Base-by-base conservation (phyloP, 2,113 vertebrate species). In the Ctenomys sociabilis region DNA sequence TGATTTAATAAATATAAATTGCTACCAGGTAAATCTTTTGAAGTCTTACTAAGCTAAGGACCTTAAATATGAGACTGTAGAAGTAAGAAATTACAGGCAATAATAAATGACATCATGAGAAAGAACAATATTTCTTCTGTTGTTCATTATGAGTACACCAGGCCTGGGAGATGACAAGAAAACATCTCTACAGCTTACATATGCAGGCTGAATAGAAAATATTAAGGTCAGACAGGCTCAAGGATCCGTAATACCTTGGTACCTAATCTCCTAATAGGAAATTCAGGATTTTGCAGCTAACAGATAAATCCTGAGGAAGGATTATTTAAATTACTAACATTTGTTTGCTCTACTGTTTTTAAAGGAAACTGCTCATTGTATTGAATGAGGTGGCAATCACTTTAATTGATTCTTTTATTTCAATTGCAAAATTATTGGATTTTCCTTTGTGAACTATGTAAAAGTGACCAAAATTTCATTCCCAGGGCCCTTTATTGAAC, bases 241-340 rank as follows among this genome's bases (percentile, higher is more conserved):
- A 63, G 37, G 40, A 75, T 93, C 68, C 32, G 19, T 63, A 93
- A 17, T 80, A 10, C 7, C 32, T 96, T 13, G n/a, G 1, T 30
- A 13, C 5, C 96, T 98, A 89, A 73, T 95, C 96, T 88, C 86
- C 90, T 45, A 54, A 86, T 88, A 96, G 93, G 37, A 77, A 97
- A 97, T 72, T 77, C 61, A 85, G 97, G 75, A 90, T 9, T 64
- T 97, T 93, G 92, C 87, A 37, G 85, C 24, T n/a, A 91, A 11
- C 19, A 49, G 43, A 96, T 66, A 84, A 93, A 82, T 96, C 30
- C 54, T 66, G 54, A 0, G 2, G 40, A 72, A 45, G 40, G 10
- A 91, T 68, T 88, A 94, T 96, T 94, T 97, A 97, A 98, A 96
- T 95, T 97, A 97, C 95, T 97, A 83, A 97, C 64, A 21, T 83